phyloP scores from a whole-genome alignment of 2,888 invertebrate genomes.

The Sussaba pulchella region DNA sequence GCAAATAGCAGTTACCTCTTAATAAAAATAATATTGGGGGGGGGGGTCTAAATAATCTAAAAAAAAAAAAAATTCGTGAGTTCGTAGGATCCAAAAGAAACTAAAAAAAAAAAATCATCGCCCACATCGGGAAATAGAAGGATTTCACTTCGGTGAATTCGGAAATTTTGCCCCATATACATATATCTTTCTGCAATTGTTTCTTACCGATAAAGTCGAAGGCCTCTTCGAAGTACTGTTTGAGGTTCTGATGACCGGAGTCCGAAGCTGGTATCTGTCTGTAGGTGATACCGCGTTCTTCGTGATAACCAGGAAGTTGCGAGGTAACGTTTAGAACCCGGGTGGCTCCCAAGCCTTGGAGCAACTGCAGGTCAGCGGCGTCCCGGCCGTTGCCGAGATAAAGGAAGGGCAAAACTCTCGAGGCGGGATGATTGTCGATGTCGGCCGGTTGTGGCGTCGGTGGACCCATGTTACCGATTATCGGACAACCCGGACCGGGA shows the following conservation, averaged over 20 bases:
- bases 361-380: slow-evolving; percentile 89
- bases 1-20: no score
- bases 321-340: slow-evolving; percentile 93
- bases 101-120: no score
- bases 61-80: no score
- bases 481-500: slow-evolving; percentile 82
- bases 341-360: slow-evolving; percentile 89
- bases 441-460: slow-evolving; percentile 84
- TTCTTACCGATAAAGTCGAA: slow-evolving; percentile 93
- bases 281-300: slow-evolving; percentile 88
- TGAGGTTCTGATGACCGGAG: slow-evolving; percentile 93
- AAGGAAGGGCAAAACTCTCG: slow-evolving; percentile 92
- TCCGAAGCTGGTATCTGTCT: slow-evolving; percentile 93
- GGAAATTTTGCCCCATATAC: no score
- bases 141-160: no score
- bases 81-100: no score
- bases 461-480: slow-evolving; percentile 76
- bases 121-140: no score
- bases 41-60: no score
- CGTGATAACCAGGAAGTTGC: slow-evolving; percentile 90
- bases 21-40: no score
- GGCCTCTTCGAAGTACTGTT: slow-evolving; percentile 95
- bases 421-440: slow-evolving; percentile 91
- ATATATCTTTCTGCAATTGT: neutral
- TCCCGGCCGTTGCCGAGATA: slow-evolving; percentile 93